Conservation (phyloP, 2,888 invertebrate genomes). For the Noctua janthe region DNA sequence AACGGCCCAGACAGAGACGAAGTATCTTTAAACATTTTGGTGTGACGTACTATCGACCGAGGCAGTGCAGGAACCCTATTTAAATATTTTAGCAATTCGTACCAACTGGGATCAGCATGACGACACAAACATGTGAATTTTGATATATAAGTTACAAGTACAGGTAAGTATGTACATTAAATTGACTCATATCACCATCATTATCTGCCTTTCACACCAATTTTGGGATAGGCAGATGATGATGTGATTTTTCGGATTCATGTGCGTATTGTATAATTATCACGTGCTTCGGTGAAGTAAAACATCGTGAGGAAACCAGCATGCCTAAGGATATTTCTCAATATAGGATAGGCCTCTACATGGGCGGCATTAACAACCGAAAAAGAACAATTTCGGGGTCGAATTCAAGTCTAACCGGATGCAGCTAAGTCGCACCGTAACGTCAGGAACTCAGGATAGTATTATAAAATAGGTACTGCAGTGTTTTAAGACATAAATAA, state of each 20-base stretch:
- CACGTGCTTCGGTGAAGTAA: no score
- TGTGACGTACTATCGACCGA: neutral
- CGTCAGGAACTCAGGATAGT: neutral
- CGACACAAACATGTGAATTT: no score
- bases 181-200: neutral
- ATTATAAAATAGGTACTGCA: neutral
- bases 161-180: neutral
- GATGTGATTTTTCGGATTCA: no score
- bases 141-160: neutral
- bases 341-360: no score
- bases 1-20: neutral
- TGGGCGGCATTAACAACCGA: no score
- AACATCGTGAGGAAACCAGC: no score
- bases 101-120: no score
- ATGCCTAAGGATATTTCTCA: no score
- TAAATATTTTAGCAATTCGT: no score
- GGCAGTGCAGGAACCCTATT: no score
- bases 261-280: no score
- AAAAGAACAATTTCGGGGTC: neutral
- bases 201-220: neutral
- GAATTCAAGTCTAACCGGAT: neutral
- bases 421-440: neutral
- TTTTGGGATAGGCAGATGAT: neutral
- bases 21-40: neutral
- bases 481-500: neutral